Evolutionary conservation across 2,888 invertebrate species (phyloP).

Genomic region (Eilema sororculum): DNA sequence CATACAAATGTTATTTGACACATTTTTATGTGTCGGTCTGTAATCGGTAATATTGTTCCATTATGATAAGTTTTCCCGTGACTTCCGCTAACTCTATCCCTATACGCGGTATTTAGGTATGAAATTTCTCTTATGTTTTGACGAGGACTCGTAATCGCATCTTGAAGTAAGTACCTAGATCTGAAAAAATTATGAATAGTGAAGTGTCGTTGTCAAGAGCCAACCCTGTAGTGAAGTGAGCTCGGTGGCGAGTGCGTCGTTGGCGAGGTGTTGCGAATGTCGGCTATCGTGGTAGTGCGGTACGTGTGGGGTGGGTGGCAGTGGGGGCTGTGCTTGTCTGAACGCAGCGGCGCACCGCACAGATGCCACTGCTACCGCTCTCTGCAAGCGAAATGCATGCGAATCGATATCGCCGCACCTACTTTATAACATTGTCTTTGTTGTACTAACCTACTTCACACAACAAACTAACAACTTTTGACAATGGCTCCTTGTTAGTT

Average conservation of each 20-base stretch:
- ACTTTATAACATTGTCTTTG: slow-evolving; percentile 81
- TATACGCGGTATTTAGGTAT: background rate
- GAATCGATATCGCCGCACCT: slow-evolving; percentile 80
- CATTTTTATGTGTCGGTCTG: slow-evolving; percentile 21
- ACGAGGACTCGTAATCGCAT: background rate
- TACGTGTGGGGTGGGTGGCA: slow-evolving; percentile 46
- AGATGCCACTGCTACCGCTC: slow-evolving; percentile 61
- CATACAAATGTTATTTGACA: slow-evolving; percentile 36
- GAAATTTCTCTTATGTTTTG: background rate
- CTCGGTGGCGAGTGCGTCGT: slow-evolving; percentile 77
- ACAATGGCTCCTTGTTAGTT: slow-evolving; percentile 31
- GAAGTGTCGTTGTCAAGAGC: slow-evolving; percentile 31
- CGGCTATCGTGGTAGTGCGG: slow-evolving; percentile 76
- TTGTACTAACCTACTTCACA: slow-evolving; percentile 80
- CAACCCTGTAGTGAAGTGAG: slow-evolving; percentile 77
- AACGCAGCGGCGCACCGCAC: slow-evolving; percentile 78
- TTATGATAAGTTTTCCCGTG: slow-evolving; percentile 10
- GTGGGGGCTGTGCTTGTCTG: slow-evolving; percentile 66
- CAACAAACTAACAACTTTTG: slow-evolving; percentile 42
- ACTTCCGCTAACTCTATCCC: background rate
- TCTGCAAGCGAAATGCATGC: slow-evolving; percentile 72
- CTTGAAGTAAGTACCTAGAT: background rate
- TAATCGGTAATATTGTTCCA: slow-evolving; percentile 17
- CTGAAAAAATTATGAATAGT: background rate
- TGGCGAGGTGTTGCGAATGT: slow-evolving; percentile 84